These are phyloP conservation scores for Pollachius pollachius DNA, from an alignment of 2,113 vertebrate species.

Conservation along the genomic window DNA sequence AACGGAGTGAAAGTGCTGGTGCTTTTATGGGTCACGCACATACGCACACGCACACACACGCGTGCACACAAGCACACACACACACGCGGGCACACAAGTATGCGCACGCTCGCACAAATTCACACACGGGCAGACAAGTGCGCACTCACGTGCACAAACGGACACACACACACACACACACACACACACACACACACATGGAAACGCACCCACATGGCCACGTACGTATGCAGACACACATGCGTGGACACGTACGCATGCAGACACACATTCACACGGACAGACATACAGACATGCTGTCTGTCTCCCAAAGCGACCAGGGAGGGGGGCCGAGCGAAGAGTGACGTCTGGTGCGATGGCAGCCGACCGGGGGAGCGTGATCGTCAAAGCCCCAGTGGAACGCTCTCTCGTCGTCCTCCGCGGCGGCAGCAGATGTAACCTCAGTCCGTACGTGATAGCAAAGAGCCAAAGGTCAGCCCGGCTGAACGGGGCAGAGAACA, in stretches of 20 bases:
- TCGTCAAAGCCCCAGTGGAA: slow-evolving; percentile 63
- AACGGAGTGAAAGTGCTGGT: neutral
- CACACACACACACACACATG: too few relatives aligned
- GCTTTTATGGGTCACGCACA: too few relatives aligned
- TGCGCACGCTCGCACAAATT: neutral
- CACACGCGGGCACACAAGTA: too few relatives aligned
- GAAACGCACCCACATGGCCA: neutral
- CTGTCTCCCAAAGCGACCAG: neutral
- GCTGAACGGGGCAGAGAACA: too few relatives aligned
- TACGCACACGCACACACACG: too few relatives aligned
- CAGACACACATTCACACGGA: neutral
- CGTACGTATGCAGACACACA: neutral
- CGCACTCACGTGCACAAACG: neutral
- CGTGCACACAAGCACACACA: too few relatives aligned
- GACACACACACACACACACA: neutral
- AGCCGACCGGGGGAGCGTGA: slow-evolving; percentile 44
- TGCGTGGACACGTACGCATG: neutral
- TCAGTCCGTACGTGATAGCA: slow-evolving; percentile 24
- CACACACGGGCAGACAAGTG: neutral
- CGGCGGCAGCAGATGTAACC: slow-evolving; percentile 64
- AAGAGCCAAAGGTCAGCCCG: too few relatives aligned
- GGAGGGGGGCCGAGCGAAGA: slow-evolving; percentile 11
- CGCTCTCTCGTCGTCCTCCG: slow-evolving; percentile 46
- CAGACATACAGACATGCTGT: neutral
- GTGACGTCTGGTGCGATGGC: slow-evolving; percentile 44